These are phyloP conservation scores for Clarias magur DNA, from an alignment of 2,113 vertebrate genomes.

Conservation along the genomic window DNA sequence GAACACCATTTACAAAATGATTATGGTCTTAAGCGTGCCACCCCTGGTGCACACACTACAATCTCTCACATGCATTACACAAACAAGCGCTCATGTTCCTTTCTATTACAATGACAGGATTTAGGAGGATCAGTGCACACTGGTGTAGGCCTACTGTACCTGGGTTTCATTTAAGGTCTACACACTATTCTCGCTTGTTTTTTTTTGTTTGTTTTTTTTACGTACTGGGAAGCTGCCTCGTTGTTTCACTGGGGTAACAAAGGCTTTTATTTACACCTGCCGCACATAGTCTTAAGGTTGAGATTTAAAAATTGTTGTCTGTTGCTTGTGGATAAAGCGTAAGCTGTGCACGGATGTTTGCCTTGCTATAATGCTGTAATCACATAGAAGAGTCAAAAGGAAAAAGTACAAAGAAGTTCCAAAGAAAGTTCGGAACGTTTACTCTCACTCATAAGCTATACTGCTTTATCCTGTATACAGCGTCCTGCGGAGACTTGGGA, in stretches of 20 bases:
- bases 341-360: conserved; percentile 8
- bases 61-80: conserved; percentile 27
- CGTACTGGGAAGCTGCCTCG: conserved; percentile 30
- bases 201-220: conserved; percentile 53
- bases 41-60: conserved; percentile 33
- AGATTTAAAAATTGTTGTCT: background rate
- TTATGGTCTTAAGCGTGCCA: conserved; percentile 41
- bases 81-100: conserved; percentile 30
- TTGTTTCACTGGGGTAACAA: conserved; percentile 29
- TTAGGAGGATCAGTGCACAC: conserved; percentile 64
- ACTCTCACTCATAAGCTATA: too few relatives aligned
- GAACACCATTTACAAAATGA: conserved; percentile 27
- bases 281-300: background rate
- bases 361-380: background rate
- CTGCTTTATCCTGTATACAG: too few relatives aligned
- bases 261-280: conserved; percentile 42
- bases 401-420: conserved; percentile 1
- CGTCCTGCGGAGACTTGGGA: too few relatives aligned
- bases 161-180: conserved; percentile 42
- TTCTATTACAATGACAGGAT: conserved; percentile 66
- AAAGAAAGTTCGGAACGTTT: too few relatives aligned
- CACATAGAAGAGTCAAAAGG: background rate
- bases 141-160: conserved; percentile 42
- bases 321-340: conserved; percentile 2
- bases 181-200: conserved; percentile 42